A percentile compares a stretch with the other conserved stretches of the same genome.
Conservation (phyloP, 2,113 vertebrate species). For the Oncorhynchus clarkii region DNA sequence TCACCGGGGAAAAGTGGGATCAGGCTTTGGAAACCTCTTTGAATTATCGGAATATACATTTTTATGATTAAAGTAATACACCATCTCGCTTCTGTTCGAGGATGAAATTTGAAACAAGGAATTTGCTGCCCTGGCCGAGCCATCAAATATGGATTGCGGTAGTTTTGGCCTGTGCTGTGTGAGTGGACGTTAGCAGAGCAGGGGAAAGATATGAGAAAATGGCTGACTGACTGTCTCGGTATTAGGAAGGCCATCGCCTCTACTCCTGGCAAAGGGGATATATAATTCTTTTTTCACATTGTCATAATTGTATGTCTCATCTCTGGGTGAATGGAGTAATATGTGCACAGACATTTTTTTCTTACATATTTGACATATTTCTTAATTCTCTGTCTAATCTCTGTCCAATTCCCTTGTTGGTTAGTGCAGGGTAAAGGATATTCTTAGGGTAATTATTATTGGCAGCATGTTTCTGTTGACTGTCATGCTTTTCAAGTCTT, state of each 20-base stretch:
- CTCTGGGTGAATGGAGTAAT: too few species aligned
- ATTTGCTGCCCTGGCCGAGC: conserved; percentile 3
- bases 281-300: neutral
- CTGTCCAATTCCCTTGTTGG: neutral
- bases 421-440: neutral
- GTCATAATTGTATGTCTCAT: too few species aligned
- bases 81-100: conserved; percentile 20
- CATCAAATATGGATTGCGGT: conserved; percentile 13
- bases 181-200: neutral
- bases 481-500: too few species aligned
- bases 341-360: too few species aligned
- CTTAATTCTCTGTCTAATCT: neutral
- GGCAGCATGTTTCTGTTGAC: too few species aligned
- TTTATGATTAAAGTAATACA: conserved; percentile 38
- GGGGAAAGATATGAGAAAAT: neutral
- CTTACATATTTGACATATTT: too few species aligned
- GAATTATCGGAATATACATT: conserved; percentile 38
- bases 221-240: neutral
- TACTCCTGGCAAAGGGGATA: neutral
- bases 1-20: neutral
- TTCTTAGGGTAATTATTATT: neutral
- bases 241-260: neutral
- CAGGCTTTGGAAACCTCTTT: neutral
- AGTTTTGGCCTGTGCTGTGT: neutral
- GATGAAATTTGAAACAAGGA: conserved; percentile 23